phyloP scores from a whole-genome alignment of 2,888 invertebrate species.

The Copidosoma aretas region DNA sequence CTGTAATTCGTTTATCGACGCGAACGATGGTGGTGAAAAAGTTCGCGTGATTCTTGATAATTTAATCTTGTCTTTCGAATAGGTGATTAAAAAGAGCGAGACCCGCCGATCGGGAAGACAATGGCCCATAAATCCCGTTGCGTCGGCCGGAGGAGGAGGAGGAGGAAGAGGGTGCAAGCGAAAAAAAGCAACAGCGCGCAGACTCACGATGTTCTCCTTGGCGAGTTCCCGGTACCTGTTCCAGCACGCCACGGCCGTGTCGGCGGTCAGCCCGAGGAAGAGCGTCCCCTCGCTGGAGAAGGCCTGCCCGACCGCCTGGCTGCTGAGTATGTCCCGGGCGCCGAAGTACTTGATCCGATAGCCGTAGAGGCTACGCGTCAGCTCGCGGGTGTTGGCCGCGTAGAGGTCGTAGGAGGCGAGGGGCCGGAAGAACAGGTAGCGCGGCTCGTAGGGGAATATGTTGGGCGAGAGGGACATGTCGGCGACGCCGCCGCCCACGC shows the following conservation, averaged over 20 bases:
- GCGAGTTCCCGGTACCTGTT: constrained; percentile 49
- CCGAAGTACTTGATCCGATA: constrained; percentile 40
- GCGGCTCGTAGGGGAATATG: constrained; percentile 23
- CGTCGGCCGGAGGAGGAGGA: background rate
- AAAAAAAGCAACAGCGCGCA: constrained; percentile 1
- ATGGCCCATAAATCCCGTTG: constrained; percentile 7
- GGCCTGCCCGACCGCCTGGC: constrained; percentile 42
- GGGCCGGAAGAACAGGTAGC: constrained; percentile 47
- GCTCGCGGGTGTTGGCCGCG: constrained; percentile 34
- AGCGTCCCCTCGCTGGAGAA: constrained; percentile 51
- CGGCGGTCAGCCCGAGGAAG: constrained; percentile 56
- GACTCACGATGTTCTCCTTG: constrained; percentile 43
- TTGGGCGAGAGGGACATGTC: constrained; percentile 71
- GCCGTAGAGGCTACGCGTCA: constrained; percentile 39
- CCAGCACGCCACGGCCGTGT: constrained; percentile 60
- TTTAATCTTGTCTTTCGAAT: too few species aligned
- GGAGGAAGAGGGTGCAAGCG: background rate
- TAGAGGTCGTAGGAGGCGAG: constrained; percentile 47
- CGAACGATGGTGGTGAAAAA: too few species aligned
- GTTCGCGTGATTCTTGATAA: too few species aligned
- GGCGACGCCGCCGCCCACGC: constrained; percentile 73
- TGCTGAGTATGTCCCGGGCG: constrained; percentile 40
- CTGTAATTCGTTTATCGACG: too few species aligned
- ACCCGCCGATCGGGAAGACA: background rate
- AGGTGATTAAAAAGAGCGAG: background rate